These are phyloP conservation scores for Neolamprologus toae DNA, from an alignment of 2,113 vertebrate species.

Conservation along the genomic window DNA sequence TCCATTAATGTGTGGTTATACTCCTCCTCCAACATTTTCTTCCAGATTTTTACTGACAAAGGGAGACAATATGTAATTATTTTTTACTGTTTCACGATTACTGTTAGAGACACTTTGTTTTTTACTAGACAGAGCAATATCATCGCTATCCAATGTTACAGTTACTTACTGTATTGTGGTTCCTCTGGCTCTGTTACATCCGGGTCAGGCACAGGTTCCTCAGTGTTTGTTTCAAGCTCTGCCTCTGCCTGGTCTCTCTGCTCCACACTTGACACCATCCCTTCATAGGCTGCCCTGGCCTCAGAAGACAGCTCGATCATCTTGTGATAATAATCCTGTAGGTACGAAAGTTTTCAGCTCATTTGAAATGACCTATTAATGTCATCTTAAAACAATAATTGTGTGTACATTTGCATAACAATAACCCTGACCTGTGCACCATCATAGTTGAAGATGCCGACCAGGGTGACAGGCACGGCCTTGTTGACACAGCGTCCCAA, in stretches of 20 bases:
- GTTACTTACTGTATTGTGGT: slow-evolving; percentile 83
- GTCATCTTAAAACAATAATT: background rate
- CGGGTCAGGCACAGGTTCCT: background rate
- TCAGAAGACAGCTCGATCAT: slow-evolving; percentile 90
- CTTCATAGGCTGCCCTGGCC: slow-evolving; percentile 84
- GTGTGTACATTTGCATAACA: too few relatives aligned
- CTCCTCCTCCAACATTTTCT: slow-evolving; percentile 68
- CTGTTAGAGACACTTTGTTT: background rate
- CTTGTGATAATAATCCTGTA: slow-evolving; percentile 88
- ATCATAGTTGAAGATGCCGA: slow-evolving; percentile 98
- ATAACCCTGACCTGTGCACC: slow-evolving; percentile 85
- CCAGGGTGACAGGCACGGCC: slow-evolving; percentile 91
- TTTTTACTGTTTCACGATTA: background rate
- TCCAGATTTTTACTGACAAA: slow-evolving; percentile 67
- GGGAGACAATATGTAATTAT: background rate
- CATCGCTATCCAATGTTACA: background rate
- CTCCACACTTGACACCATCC: slow-evolving; percentile 76
- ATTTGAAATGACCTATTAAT: background rate
- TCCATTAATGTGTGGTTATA: slow-evolving; percentile 53
- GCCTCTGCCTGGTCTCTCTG: slow-evolving; percentile 5
- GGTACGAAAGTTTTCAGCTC: background rate
- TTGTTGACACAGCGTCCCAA: slow-evolving; percentile 94
- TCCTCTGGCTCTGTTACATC: slow-evolving; percentile 59
- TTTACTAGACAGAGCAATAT: background rate
- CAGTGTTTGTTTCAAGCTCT: background rate